Evolutionary conservation across 1,140 invertebrate species (phyloP), one percentile per base, ranked within the genome.

Genomic region (Drosophila watanabei): DNA sequence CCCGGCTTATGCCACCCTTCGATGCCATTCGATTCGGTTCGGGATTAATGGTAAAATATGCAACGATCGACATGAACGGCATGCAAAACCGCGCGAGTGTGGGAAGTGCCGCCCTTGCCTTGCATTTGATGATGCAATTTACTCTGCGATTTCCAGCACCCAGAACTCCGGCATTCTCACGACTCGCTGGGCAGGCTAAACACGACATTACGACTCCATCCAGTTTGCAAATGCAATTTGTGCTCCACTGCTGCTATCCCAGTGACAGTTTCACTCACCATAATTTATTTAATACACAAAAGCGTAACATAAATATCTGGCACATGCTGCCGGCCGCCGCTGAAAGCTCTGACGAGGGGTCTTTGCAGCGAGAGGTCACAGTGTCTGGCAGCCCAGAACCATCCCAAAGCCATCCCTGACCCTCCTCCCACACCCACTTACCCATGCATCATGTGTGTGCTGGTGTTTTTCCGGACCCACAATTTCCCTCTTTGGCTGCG

Each of bases 171-270:
- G 28, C 49, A n/a, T 16, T 60, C 54, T 37, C 71, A 71, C 68
- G 68, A 46, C 24, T 48, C 33, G 39, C 46, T 69, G 63, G 63
- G 32, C 70, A 51, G 51, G 56, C 49, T 61, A 73, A 73, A 76
- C 41, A 58, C 37, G 51, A 80, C 72, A 69, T 78, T 70, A 56
- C 52, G 66, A 37, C 49, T 51, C 39, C 63, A 52, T 71, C 62
- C 45, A 71, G 71, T 75, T 80, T 45, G 64, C 68, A 89, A 88
- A 60, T 80, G 68, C 56, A 70, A 78, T 89, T 84, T 80, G 80
- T 78, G 72, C 71, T n/a, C 64, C 80, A 58, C 66, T 69, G 70
- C 57, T 2, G n/a, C 49, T 52, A 2, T n/a, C 37, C 13, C n/a
- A 1, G 10, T 46, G 54, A 37, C 72, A 54, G 51, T 51, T 39